Conservation (phyloP, 2,888 invertebrate species). For the Malthinus seriepunctatus region DNA sequence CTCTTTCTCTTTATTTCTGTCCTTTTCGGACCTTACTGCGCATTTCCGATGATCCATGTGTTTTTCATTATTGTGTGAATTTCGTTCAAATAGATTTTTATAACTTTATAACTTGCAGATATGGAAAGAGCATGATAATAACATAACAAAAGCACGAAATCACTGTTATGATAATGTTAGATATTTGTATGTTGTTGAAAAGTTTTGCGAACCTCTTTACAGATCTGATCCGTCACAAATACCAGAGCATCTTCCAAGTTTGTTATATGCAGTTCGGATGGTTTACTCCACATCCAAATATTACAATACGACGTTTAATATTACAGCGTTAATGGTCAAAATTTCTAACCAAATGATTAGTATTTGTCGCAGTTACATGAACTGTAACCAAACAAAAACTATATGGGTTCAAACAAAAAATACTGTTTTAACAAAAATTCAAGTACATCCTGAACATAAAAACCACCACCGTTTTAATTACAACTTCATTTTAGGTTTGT, state of each 20-base stretch:
- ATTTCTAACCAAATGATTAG: slow-evolving; percentile 89
- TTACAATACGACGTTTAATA: slow-evolving; percentile 79
- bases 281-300: slow-evolving; percentile 78
- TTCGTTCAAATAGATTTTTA: too few species aligned
- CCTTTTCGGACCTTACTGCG: too few species aligned
- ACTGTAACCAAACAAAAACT: slow-evolving; percentile 67
- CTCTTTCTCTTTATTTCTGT: too few species aligned
- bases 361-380: slow-evolving; percentile 77
- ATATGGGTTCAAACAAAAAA: slow-evolving; percentile 81
- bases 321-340: slow-evolving; percentile 79
- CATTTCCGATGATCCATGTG: too few species aligned
- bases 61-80: too few species aligned
- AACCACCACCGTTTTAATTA: too few species aligned
- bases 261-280: slow-evolving; percentile 81
- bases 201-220: slow-evolving; percentile 83
- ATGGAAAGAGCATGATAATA: slow-evolving; percentile 76
- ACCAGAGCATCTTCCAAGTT: slow-evolving; percentile 71
- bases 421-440: slow-evolving; percentile 75
- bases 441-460: slow-evolving; percentile 54
- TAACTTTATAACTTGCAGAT: slow-evolving; percentile 59
- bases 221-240: slow-evolving; percentile 72
- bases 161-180: slow-evolving; percentile 86
- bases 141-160: slow-evolving; percentile 76
- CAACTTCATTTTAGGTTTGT: slow-evolving; percentile 50
- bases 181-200: slow-evolving; percentile 82